Evolutionary conservation across 2,113 vertebrate genomes (phyloP), one percentile per base, ranked within the genome.

Genomic region (Thunnus thynnus): DNA sequence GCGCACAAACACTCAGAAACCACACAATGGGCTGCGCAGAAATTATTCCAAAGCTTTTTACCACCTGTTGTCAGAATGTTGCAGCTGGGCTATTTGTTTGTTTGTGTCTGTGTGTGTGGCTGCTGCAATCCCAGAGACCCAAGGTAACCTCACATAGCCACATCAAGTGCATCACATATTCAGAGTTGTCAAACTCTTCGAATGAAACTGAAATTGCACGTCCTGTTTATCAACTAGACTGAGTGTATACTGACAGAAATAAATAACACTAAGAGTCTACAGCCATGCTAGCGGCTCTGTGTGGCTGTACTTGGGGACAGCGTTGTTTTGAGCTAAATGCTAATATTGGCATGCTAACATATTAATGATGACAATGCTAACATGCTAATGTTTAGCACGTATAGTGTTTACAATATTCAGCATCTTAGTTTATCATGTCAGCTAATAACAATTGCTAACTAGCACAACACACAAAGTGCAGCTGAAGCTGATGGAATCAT

Each of bases 1-100:
- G 14, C 70, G 12, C 32, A 36, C 73, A 48, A 36, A 25, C 22
- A 64, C 25, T 68, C 67, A 57, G 58, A 51, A 52, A 61, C 18
- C 14, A 22, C 51, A 60, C 55, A 86, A 62, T 20, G 51, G 72
- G 60, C 48, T 48, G 18, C 47, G 54, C 67, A 44, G 46, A 72
- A 56, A 61, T 36, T 27, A 55, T 69, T 74, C 63, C 30, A 10
- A 73, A 86, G 61, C 64, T 64, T 91, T 93, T 89, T 61, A 75
- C 78, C 91, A 89, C 85, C 78, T 86, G 90, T 60, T 84, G 72
- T 88, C 67, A 90, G 86, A 85, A 92, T 90, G 87, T 79, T 57
- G 57, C 63, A 70, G 44, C 41, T n/a, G 63, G 61, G n/a, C n/a
- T 65, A n/a, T 90, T 80, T 86, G 66, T 76, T 71, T 68, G 67